phyloP scores from a whole-genome alignment of 1,140 invertebrate genomes.

The Drosophila oshimai region DNA sequence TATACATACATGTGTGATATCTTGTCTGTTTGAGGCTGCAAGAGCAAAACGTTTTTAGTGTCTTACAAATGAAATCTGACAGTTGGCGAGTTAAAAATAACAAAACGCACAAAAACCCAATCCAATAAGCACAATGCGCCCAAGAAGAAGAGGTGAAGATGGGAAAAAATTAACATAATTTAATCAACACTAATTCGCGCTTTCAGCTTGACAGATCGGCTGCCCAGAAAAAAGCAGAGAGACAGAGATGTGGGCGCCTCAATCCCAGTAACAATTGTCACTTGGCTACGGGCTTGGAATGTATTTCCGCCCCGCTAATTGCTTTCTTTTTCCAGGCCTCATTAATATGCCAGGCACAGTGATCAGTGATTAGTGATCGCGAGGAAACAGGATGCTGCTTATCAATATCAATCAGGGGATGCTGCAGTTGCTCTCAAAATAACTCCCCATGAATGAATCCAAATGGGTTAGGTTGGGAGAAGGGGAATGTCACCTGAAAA shows the following conservation, averaged over 20 bases:
- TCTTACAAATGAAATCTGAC: conserved; percentile 76
- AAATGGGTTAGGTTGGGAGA: background rate
- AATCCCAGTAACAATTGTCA: conserved; percentile 6
- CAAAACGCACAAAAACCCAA: conserved; percentile 43
- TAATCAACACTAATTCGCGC: conserved; percentile 77
- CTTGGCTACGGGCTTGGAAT: conserved; percentile 9
- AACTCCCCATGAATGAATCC: conserved; percentile 46
- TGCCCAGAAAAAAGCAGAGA: background rate
- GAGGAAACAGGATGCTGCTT: conserved; percentile 77
- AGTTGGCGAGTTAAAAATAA: conserved; percentile 72
- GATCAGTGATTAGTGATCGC: conserved; percentile 6
- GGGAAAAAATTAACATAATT: conserved; percentile 71
- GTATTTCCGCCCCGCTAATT: conserved; percentile 66
- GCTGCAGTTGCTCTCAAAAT: conserved; percentile 1
- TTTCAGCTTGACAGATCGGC: conserved; percentile 52
- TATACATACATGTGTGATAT: conserved; percentile 36
- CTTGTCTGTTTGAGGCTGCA: conserved; percentile 50
- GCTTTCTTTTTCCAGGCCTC: conserved; percentile 27
- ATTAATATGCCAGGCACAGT: conserved; percentile 48
- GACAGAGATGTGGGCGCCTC: conserved; percentile 50
- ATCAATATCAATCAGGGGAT: conserved; percentile 63
- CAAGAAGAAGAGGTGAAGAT: conserved; percentile 9
- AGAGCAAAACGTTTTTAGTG: conserved; percentile 75
- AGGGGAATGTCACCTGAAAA: conserved; percentile 30
- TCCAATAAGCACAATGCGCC: conserved; percentile 21